Evolutionary conservation across 2,888 invertebrate genomes (phyloP).

Genomic region (Calliopum simillimum): DNA sequence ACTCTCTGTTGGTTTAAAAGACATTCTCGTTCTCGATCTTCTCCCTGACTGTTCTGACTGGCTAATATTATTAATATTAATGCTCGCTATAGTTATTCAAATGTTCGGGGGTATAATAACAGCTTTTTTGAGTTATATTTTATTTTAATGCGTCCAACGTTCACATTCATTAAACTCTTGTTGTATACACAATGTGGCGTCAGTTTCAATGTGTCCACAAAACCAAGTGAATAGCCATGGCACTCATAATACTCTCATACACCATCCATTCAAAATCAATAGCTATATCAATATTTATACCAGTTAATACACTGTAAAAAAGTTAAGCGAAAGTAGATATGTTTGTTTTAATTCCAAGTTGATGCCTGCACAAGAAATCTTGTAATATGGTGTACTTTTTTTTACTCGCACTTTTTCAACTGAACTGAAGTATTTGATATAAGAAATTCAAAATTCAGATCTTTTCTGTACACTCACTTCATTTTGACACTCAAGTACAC

Average conservation of each 20-base stretch:
- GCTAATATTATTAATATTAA: slow-evolving; percentile 60
- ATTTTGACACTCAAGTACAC: too few species aligned
- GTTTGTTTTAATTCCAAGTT: too few species aligned
- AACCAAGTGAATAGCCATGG: too few species aligned
- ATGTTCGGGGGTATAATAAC: slow-evolving; percentile 37
- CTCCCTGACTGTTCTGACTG: slow-evolving; percentile 55
- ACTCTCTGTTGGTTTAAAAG: slow-evolving; percentile 37
- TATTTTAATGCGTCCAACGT: slow-evolving; percentile 3
- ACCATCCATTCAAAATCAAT: background rate
- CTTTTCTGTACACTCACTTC: too few species aligned
- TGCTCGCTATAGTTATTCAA: slow-evolving; percentile 63
- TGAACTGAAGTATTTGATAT: too few species aligned
- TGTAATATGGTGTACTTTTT: too few species aligned
- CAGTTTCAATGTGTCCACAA: slow-evolving; percentile 53
- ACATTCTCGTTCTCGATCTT: too few species aligned
- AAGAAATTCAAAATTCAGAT: too few species aligned
- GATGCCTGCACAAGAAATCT: too few species aligned
- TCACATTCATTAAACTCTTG: slow-evolving; percentile 32
- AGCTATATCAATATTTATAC: background rate
- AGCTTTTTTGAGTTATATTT: slow-evolving; percentile 26
- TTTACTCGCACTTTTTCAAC: too few species aligned
- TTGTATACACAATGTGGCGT: slow-evolving; percentile 61
- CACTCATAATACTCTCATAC: too few species aligned
- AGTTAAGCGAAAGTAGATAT: too few species aligned
- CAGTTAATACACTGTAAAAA: background rate